These are phyloP conservation scores for Tor tambroides DNA, from an alignment of 2,113 vertebrate genomes.

Conservation along the genomic window DNA sequence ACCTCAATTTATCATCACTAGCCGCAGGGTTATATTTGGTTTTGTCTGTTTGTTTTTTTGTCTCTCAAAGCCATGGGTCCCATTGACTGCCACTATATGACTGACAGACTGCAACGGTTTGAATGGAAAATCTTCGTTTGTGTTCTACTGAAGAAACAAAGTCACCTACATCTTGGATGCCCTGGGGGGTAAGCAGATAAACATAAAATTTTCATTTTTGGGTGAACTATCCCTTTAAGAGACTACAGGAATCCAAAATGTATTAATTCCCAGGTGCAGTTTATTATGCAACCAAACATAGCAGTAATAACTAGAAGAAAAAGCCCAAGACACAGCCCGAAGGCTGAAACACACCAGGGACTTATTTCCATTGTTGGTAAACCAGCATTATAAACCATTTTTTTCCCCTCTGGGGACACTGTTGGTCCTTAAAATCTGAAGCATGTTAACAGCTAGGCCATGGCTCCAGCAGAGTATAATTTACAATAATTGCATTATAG, in stretches of 20 bases:
- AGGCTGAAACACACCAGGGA: neutral
- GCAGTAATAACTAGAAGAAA: neutral
- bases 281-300: neutral
- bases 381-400: neutral
- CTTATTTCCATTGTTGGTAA: constrained; percentile 1
- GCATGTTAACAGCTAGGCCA: neutral
- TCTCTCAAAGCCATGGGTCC: no score
- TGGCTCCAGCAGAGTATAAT: neutral
- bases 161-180: no score
- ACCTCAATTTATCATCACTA: no score
- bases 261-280: neutral
- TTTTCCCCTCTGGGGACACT: neutral
- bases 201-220: no score
- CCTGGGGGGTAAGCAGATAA: no score
- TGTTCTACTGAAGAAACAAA: no score
- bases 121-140: no score
- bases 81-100: no score
- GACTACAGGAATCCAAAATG: neutral
- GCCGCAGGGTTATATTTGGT: no score
- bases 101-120: no score
- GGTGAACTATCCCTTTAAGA: neutral
- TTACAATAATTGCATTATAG: neutral
- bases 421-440: neutral
- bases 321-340: neutral
- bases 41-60: no score